These are phyloP conservation scores for Manis pentadactyla DNA, from an alignment of 2,797 vertebrate genomes.

Conservation along the genomic window DNA sequence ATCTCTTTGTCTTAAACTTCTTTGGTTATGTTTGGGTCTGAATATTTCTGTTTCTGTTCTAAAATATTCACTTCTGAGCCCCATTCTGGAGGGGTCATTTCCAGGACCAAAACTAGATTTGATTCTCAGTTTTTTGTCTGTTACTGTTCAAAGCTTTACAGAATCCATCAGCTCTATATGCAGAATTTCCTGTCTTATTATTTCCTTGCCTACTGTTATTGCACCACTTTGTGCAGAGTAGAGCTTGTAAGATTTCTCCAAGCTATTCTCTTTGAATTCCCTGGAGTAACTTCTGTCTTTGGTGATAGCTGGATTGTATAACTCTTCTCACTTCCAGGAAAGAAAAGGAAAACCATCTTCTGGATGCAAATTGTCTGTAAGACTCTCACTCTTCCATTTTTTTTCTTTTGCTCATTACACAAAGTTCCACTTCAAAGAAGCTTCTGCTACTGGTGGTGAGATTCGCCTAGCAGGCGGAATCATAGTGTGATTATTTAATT, in stretches of 20 bases:
- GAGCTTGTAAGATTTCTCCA: neutral
- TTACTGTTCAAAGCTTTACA: neutral
- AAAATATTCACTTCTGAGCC: neutral
- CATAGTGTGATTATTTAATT: neutral
- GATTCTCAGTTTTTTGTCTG: neutral
- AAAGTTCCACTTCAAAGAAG: constrained; percentile 17
- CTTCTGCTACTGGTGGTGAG: neutral
- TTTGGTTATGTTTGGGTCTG: neutral
- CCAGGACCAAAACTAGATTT: neutral
- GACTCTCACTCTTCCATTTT: neutral
- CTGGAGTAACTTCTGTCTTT: neutral
- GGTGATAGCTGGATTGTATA: neutral
- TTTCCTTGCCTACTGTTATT: neutral
- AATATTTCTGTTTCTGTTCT: neutral
- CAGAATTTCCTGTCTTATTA: neutral
- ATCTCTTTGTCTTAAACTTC: neutral
- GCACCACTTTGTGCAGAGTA: neutral
- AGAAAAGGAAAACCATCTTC: neutral
- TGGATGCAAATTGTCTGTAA: neutral
- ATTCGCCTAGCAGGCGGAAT: neutral
- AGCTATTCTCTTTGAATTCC: neutral
- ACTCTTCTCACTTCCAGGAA: neutral
- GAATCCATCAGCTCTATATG: neutral
- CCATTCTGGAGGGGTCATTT: neutral
- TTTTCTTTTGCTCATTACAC: neutral